Base-by-base conservation (phyloP, 2,888 invertebrate genomes). In the Iphiclides podalirius region DNA sequence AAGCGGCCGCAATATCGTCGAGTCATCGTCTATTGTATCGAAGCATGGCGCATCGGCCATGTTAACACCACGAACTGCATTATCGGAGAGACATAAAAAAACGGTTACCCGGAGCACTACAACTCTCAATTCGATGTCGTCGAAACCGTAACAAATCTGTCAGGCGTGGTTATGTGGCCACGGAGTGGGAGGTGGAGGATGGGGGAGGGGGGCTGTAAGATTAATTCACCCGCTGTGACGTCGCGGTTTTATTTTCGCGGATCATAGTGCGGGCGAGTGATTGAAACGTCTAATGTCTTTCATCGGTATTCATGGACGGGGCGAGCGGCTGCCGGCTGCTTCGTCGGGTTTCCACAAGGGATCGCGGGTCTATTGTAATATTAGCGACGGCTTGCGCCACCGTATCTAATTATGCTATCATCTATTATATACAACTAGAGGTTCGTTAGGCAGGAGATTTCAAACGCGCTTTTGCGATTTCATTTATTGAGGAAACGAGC, bases 141-240 rank as follows among this genome's bases (percentile, higher is more conserved):
- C 20, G 36, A 16, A 48, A 37, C 41, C 41, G 47, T 48, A 37
- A 42, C 47, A 41, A 48, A 48, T 42, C 16, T 17, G 8, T n/a
- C n/a, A 6, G 20, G 6, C 6, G 20, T 4, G 20, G 7, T 20
- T n/a, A 37, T 26, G 37, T 28, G 20, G 4, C 20, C 14, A 11
- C 1, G 8, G 11, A n/a, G 41, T 9, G 12, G 14, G 26, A 23
- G 8, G 33, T 1, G 1, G 9, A 14, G 9, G 37, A 26, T 1
- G 40, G 31, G 26, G 40, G 7, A 20, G 38, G 11, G 70, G 80
- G 70, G 66, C 63, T 56, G 55, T 45, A 53, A 72, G 77, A 80
- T 80, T 80, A 74, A 85, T 83, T 68, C 59, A 66, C 57, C 54
- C 53, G 31, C 59, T 58, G 60, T 85, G 84, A 85, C 66, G 70